Percentiles rank a stretch among this genome's conserved stretches.
phyloP scores from a whole-genome alignment of 2,797 vertebrate species.

The Triplophysa bombifrons region DNA sequence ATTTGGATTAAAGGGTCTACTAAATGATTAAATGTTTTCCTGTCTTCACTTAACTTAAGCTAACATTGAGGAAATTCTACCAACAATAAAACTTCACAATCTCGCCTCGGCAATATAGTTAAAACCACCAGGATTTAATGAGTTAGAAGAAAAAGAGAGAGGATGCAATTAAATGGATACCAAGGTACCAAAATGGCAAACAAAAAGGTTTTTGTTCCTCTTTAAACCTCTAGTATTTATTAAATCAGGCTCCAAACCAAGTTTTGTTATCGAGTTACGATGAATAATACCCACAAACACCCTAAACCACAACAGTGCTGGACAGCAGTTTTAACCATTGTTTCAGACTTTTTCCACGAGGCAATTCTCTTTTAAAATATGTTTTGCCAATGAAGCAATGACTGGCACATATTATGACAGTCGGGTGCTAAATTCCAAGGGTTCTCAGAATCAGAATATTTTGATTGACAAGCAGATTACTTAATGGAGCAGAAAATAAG shows the following conservation, averaged over 20 bases:
- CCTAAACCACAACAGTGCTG: not conserved
- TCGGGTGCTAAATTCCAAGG: too few species aligned
- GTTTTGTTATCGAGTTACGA: not conserved
- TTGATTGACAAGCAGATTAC: too few species aligned
- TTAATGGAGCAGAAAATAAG: too few species aligned
- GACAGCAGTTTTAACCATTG: not conserved
- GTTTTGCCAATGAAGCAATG: not conserved
- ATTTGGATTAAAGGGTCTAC: too few species aligned
- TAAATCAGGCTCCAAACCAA: not conserved
- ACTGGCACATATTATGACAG: not conserved
- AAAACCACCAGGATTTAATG: not conserved
- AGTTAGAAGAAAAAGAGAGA: not conserved
- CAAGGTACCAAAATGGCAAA: not conserved
- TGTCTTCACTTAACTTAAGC: not conserved
- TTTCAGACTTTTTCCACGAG: conserved; percentile 1
- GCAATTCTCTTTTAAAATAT: not conserved
- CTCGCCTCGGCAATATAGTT: not conserved
- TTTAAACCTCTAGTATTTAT: not conserved
- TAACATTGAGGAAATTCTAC: not conserved
- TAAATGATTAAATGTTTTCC: too few species aligned
- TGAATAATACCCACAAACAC: conserved; percentile 5
- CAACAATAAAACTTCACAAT: not conserved
- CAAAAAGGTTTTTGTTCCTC: not conserved
- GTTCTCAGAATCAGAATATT: too few species aligned
- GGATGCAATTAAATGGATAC: not conserved